Evolutionary conservation across 2,113 vertebrate genomes (phyloP).

Genomic region (Leptodactylus fuscus): DNA sequence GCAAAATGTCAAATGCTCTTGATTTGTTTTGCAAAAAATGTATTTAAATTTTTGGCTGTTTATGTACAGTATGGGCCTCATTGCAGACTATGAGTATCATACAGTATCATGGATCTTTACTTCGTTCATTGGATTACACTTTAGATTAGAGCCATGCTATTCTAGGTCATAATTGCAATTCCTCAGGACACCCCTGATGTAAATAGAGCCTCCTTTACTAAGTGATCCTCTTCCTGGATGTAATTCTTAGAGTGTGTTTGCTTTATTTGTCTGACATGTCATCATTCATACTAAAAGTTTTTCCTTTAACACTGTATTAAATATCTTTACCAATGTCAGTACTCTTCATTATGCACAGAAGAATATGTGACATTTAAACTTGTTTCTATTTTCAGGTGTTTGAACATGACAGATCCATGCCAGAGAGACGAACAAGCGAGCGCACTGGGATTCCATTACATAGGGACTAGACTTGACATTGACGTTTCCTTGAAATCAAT

Average conservation of each 20-base stretch:
- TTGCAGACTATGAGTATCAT: no score
- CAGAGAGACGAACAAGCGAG: slow-evolving; percentile 33
- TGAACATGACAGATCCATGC: slow-evolving; percentile 37
- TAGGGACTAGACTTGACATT: slow-evolving; percentile 12
- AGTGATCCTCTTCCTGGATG: neutral
- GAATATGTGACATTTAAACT: slow-evolving; percentile 62
- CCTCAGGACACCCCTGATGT: neutral
- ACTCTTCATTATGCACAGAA: slow-evolving; percentile 53
- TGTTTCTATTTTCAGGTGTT: slow-evolving; percentile 64
- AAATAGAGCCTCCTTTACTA: neutral
- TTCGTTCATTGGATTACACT: no score
- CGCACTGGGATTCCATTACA: slow-evolving; percentile 33
- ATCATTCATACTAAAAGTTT: neutral
- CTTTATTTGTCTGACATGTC: slow-evolving; percentile 1
- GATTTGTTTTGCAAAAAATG: no score
- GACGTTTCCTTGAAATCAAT: slow-evolving; percentile 53
- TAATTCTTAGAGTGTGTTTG: slow-evolving; percentile 14
- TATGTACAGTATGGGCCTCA: no score
- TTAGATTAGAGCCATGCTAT: neutral
- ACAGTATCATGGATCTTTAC: no score
- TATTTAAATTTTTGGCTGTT: no score
- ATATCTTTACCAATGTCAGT: slow-evolving; percentile 40
- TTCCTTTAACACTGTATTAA: neutral
- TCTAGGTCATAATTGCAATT: neutral
- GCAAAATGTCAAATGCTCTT: no score